Percentiles rank a stretch among this genome's conserved stretches.
phyloP scores from a whole-genome alignment of 1,140 invertebrate genomes.

The Brachionus rubens region DNA sequence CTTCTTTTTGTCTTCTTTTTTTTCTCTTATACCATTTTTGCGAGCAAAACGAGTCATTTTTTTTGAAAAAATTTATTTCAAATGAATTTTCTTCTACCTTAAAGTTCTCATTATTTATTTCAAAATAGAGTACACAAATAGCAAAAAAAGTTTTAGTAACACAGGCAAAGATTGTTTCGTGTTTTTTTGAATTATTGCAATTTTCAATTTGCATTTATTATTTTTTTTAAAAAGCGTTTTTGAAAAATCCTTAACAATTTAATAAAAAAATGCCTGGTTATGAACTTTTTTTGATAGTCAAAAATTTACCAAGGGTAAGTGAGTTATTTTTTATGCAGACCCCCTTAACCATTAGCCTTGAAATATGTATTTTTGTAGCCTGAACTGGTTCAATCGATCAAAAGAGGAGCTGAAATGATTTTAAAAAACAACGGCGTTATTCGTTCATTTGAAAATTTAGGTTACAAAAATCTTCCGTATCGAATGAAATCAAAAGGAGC shows the following conservation, averaged over 20 bases:
- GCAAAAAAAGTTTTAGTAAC: not conserved
- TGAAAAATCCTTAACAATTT: not conserved
- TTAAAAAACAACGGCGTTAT: conserved; percentile 33
- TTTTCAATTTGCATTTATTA: no score
- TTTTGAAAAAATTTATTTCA: not conserved
- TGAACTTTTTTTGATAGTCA: conserved; percentile 41
- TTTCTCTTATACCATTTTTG: conserved; percentile 71
- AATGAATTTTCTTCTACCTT: not conserved
- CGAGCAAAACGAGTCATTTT: conserved; percentile 72
- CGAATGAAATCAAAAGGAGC: conserved; percentile 18
- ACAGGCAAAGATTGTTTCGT: conserved; percentile 1
- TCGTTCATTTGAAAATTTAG: conserved; percentile 42
- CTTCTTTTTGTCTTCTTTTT: conserved; percentile 65
- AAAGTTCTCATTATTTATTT: no score
- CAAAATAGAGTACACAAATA: no score
- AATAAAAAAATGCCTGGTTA: conserved; percentile 17
- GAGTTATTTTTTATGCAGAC: not conserved
- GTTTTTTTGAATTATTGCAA: conserved; percentile 8
- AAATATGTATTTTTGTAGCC: no score
- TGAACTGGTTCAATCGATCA: conserved; percentile 39
- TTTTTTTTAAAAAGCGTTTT: conserved; percentile 22
- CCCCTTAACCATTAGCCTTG: no score
- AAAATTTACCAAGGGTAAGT: conserved; percentile 38
- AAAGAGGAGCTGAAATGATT: conserved; percentile 20
- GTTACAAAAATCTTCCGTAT: conserved; percentile 21